Conservation (phyloP, 2,113 vertebrate genomes). For the Gymnocephalus cernua region DNA sequence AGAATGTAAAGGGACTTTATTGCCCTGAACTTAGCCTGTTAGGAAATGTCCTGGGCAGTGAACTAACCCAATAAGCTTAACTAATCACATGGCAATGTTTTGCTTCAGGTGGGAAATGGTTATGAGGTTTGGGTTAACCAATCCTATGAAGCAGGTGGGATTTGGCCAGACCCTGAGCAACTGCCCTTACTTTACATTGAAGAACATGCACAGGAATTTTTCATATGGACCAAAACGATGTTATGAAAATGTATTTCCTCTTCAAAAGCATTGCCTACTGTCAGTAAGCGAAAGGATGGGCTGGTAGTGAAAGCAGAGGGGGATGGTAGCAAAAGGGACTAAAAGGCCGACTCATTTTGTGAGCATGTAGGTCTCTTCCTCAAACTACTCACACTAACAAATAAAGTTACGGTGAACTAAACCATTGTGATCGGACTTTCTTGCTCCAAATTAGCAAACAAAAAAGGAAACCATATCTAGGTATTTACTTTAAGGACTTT, state of each 20-base stretch:
- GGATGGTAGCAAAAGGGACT: not conserved
- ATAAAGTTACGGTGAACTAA: constrained; percentile 43
- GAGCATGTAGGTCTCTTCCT: constrained; percentile 50
- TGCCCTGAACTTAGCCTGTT: not conserved
- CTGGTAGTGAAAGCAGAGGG: not conserved
- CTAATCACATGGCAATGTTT: constrained; percentile 11
- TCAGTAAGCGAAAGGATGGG: not conserved
- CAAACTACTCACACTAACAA: constrained; percentile 54
- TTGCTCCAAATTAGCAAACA: constrained; percentile 33
- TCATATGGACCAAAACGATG: not conserved
- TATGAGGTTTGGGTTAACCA: not conserved
- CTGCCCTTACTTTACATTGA: not conserved
- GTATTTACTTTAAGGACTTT: constrained; percentile 36
- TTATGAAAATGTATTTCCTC: not conserved
- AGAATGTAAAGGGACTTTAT: not conserved
- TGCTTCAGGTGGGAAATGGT: constrained; percentile 14
- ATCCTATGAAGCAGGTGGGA: not conserved
- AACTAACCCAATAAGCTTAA: not conserved
- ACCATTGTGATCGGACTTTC: constrained; percentile 36
- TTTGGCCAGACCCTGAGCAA: not conserved
- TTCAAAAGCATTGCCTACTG: not conserved
- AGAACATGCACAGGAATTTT: not conserved
- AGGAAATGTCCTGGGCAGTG: not conserved
- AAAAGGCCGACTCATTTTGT: constrained; percentile 45
- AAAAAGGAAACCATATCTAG: constrained; percentile 53